Base-by-base conservation (phyloP, 2,113 vertebrate species). In the Accipiter virgatus region DNA sequence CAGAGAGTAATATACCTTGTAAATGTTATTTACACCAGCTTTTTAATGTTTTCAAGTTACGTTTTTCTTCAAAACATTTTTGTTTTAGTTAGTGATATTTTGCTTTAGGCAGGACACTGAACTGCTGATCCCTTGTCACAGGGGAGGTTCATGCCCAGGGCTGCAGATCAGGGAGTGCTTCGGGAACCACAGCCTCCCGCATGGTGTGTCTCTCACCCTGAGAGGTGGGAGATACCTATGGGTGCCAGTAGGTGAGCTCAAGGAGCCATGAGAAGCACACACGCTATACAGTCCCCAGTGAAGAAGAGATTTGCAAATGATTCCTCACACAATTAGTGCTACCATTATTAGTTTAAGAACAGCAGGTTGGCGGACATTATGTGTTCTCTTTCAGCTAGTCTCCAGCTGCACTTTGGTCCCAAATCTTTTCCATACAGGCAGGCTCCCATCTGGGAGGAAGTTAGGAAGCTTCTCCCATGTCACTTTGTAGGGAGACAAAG, bases 101-200 rank as follows among this genome's bases (percentile, higher is more conserved):
- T 81, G 18, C 29, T 73, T 73, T 70, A 66, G 16, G 22, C 19
- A 36, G 55, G 25, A 23, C 23, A 65, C 16, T 55, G 29, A 88
- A 56, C 16, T 73, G 17, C 13, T 40, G 3, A 65, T 72, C 26
- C 3, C 0, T 34, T 42, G 12, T 48, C 34, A 65, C 6, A 14
- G 50, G 18, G 17, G 38, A 42, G 3, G 7, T 16, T 82, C 62
- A 43, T 52, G 25, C 1, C 16, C 42, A 16, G 21, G 16, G 26
- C 29, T 88, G 40, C 43, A 86, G 21, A 43, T 38, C 17, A 65
- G 10, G 16, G 26, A 59, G 29, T 58, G 26, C 15, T 92, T 61
- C 8, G 1, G 45, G 9, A 55, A 50, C 10, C 13, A 53, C 23
- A 70, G 29, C 6, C 25, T 53, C 4, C 17, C 1, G 1, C 13